These are phyloP conservation scores for Melierax canorus DNA, from an alignment of 2,113 vertebrate genomes.

Conservation along the genomic window DNA sequence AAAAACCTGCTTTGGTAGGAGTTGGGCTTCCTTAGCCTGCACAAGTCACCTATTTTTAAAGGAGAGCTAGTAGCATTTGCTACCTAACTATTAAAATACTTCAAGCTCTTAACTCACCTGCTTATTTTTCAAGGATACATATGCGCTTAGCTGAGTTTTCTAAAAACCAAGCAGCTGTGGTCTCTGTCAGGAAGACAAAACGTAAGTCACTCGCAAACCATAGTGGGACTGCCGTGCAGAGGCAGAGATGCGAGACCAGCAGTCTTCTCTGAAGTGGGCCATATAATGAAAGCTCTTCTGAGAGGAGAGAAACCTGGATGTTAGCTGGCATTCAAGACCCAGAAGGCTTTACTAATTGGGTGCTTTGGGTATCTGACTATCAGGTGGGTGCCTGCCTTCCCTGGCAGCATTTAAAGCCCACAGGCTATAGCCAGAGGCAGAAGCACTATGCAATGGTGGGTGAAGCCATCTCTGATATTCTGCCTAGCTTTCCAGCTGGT, in stretches of 20 bases:
- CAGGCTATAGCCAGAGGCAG: fast-evolving
- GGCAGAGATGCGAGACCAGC: neutral
- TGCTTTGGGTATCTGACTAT: neutral
- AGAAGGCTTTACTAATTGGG: neutral
- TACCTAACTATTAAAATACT: neutral
- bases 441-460: neutral
- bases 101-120: neutral
- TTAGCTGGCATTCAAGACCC: neutral
- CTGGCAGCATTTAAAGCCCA: neutral
- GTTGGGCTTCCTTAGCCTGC: neutral
- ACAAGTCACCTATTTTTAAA: neutral
- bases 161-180: neutral
- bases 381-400: neutral
- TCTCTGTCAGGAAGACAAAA: neutral
- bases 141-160: neutral
- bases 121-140: neutral
- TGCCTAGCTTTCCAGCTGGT: neutral
- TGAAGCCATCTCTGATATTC: neutral
- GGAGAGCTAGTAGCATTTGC: neutral
- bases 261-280: neutral
- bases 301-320: neutral
- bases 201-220: neutral
- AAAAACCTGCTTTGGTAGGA: constrained; percentile 5
- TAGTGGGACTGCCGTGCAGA: neutral
- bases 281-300: neutral